Conservation (phyloP, 1,140 invertebrate genomes). For the Venustaconcha ellipsiformis region DNA sequence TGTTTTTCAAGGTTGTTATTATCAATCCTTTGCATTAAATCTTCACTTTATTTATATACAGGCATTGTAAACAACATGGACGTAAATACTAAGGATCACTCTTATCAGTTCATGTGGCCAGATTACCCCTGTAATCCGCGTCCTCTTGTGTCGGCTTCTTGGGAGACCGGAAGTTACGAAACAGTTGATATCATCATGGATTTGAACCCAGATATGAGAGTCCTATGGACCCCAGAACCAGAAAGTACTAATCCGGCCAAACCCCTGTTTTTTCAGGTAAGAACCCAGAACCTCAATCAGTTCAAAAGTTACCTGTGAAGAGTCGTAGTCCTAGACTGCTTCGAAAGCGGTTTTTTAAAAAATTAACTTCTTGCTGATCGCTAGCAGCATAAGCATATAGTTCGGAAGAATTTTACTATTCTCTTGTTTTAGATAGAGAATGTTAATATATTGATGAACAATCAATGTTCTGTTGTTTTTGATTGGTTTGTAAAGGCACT, state of each 20-base stretch:
- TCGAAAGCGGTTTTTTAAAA: too few relatives aligned
- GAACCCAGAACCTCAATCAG: not conserved
- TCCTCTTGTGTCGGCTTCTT: constrained; percentile 55
- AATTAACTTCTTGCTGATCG: too few relatives aligned
- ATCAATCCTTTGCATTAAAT: too few relatives aligned
- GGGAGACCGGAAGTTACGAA: constrained; percentile 55
- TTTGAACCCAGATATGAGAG: constrained; percentile 48
- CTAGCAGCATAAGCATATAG: too few relatives aligned
- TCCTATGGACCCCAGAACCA: constrained; percentile 43
- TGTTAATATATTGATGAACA: too few relatives aligned
- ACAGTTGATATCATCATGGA: constrained; percentile 58
- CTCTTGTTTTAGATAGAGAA: too few relatives aligned
- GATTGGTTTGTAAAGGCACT: too few relatives aligned
- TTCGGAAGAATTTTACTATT: too few relatives aligned
- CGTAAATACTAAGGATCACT: constrained; percentile 48
- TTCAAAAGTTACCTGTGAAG: not conserved
- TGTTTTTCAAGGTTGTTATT: too few relatives aligned
- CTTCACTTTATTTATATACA: constrained; percentile 19
- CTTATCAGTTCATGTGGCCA: constrained; percentile 49
- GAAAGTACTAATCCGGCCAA: constrained; percentile 36
- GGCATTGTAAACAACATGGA: constrained; percentile 44
- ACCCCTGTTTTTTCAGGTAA: constrained; percentile 62
- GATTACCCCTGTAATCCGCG: constrained; percentile 47
- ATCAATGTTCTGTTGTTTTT: too few relatives aligned
- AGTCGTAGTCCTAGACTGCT: too few relatives aligned